phyloP scores from a whole-genome alignment of 2,797 vertebrate genomes.

The Moxostoma hubbsi region DNA sequence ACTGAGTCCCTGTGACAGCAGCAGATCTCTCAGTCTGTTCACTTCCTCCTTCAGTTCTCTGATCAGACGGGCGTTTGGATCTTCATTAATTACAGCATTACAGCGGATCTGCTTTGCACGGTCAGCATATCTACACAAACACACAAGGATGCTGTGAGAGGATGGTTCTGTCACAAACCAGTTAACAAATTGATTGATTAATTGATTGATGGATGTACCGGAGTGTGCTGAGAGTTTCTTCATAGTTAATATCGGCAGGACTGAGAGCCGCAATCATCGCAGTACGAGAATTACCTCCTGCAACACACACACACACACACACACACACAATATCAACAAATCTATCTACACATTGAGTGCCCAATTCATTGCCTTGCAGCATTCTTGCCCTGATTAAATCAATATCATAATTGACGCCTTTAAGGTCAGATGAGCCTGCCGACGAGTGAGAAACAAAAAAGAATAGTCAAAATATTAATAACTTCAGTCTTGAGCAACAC shows the following conservation, averaged over 20 bases:
- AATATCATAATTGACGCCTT: no score
- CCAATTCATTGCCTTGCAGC: no score
- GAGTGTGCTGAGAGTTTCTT: conserved; percentile 91
- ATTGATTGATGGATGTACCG: conserved; percentile 69
- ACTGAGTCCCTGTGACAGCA: conserved; percentile 43
- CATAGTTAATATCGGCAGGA: conserved; percentile 90
- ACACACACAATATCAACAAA: background rate
- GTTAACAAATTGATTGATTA: no score
- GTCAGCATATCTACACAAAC: conserved; percentile 83
- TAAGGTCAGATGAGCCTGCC: no score
- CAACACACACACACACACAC: conserved; percentile 17
- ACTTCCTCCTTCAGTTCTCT: conserved; percentile 89
- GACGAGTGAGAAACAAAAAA: no score
- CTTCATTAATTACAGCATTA: conserved; percentile 89
- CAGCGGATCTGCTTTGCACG: conserved; percentile 92
- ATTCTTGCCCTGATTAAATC: no score
- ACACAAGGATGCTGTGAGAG: conserved; percentile 4
- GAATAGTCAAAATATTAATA: no score
- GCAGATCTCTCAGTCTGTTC: conserved; percentile 79
- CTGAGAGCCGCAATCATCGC: conserved; percentile 93
- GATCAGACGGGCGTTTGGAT: conserved; percentile 89
- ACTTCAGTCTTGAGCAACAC: no score
- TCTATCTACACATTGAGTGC: background rate
- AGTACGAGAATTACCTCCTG: conserved; percentile 91
- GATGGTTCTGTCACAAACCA: background rate